These are phyloP conservation scores for Gastracanthus pulcherrimus DNA, from an alignment of 2,888 invertebrate species.

Conservation along the genomic window DNA sequence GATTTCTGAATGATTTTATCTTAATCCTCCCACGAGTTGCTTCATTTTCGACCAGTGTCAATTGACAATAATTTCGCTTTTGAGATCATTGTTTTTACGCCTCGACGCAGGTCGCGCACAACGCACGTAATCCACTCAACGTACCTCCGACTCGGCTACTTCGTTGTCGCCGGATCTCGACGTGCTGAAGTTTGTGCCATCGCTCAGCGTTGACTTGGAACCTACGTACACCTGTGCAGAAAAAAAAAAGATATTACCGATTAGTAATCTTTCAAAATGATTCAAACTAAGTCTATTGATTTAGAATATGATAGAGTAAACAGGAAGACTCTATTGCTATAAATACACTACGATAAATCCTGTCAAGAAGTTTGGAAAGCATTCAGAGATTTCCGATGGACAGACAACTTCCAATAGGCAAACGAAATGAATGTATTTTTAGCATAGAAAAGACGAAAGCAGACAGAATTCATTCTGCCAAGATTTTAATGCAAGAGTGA, in stretches of 20 bases:
- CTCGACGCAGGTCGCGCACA: neutral
- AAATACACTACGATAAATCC: slow-evolving; percentile 54
- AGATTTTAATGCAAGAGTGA: slow-evolving; percentile 36
- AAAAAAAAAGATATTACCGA: slow-evolving; percentile 24
- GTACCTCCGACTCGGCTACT: slow-evolving; percentile 61
- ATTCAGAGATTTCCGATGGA: slow-evolving; percentile 49
- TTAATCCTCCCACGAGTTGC: neutral
- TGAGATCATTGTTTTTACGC: neutral
- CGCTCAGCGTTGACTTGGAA: slow-evolving; percentile 72
- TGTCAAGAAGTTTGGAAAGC: slow-evolving; percentile 42
- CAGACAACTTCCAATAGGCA: slow-evolving; percentile 33
- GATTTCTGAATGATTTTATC: neutral
- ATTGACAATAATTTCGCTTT: neutral
- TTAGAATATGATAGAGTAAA: slow-evolving; percentile 4
- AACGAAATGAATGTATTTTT: slow-evolving; percentile 47
- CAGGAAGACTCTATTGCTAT: slow-evolving; percentile 46
- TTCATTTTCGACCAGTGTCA: neutral
- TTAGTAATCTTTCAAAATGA: neutral
- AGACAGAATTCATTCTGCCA: slow-evolving; percentile 32
- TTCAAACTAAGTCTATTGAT: neutral
- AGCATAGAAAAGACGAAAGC: slow-evolving; percentile 32
- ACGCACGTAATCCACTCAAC: slow-evolving; percentile 50
- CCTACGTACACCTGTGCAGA: slow-evolving; percentile 74
- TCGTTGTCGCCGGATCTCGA: slow-evolving; percentile 73
- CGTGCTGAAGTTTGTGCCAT: slow-evolving; percentile 72